Percentiles rank a stretch among this genome's conserved stretches.
These are phyloP conservation scores for Drosophila subobscura DNA, from an alignment of 1,140 invertebrate genomes.

Conservation along the genomic window DNA sequence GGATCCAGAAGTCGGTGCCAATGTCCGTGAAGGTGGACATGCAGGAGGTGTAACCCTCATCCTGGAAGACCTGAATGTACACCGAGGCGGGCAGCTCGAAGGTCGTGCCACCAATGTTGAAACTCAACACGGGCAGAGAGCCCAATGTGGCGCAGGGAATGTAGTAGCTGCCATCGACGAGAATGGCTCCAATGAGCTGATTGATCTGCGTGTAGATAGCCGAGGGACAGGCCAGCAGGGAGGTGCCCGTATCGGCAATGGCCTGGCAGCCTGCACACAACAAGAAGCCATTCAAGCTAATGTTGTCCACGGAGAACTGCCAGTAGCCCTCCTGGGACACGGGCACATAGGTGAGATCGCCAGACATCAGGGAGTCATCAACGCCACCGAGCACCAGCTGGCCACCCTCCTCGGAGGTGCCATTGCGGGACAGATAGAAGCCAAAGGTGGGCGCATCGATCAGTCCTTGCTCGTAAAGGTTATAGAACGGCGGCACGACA, in stretches of 20 bases:
- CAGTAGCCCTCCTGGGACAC: slow-evolving; percentile 76
- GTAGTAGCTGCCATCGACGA: slow-evolving; percentile 45
- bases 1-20: slow-evolving; percentile 84
- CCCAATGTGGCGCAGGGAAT: slow-evolving; percentile 52
- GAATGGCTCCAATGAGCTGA: slow-evolving; percentile 46
- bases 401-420: slow-evolving; percentile 45
- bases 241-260: slow-evolving; percentile 92
- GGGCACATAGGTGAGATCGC: slow-evolving; percentile 71
- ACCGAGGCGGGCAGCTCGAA: slow-evolving; percentile 54
- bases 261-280: slow-evolving; percentile 86
- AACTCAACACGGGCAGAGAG: slow-evolving; percentile 52
- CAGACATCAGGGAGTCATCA: slow-evolving; percentile 56
- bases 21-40: slow-evolving; percentile 93
- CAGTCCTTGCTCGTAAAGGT: slow-evolving; percentile 93
- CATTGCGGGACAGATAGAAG: slow-evolving; percentile 92
- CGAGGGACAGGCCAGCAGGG: slow-evolving; percentile 88
- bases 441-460: slow-evolving; percentile 93
- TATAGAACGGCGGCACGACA: slow-evolving; percentile 96
- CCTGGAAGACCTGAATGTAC: slow-evolving; percentile 84
- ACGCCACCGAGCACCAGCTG: slow-evolving; percentile 70
- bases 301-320: slow-evolving; percentile 72
- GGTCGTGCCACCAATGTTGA: slow-evolving; percentile 57
- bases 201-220: slow-evolving; percentile 42
- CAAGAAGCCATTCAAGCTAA: slow-evolving; percentile 39
- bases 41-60: slow-evolving; percentile 88